Base-by-base conservation (phyloP, 2,113 vertebrate species). In the Australoheros scitulus region DNA sequence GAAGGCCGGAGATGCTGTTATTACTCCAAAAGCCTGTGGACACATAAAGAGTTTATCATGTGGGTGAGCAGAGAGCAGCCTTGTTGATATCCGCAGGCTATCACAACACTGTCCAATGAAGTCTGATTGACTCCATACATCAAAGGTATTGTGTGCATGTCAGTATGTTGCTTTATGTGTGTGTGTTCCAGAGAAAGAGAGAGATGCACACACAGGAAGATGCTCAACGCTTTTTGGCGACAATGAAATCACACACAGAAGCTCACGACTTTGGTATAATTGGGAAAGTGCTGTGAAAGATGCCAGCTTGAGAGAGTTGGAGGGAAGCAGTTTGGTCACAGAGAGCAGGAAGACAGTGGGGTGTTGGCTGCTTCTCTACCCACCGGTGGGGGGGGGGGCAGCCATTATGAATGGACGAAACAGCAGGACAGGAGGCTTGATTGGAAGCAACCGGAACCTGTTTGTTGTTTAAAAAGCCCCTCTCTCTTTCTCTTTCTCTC, bases 91-190 rank as follows among this genome's bases (percentile, higher is more conserved):
- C 90, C 87, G 18, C 43, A 78, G 84, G 91, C 89, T 15, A 81
- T 80, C 83, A 17, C 87, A 77, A 59, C 91, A 64, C 76, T 65
- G 85, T 85, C 88, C 85, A 87, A 79, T 78, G 83, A 59, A 91
- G 85, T 80, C 89, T 88, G 91, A 94, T 91, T 92, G 92, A 93
- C 80, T 89, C 92, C 87, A 92, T 92, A 92, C 88, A 93, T 93
- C 93, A 94, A 57, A 85, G 38, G 7, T 79, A 77, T 81, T 63
- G 84, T 24, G 43, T 38, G 15, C 9, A 26, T 68, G 18, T 59
- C 26, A 47, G 41, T 55, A 55, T 11, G 1, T 72, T 52, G 55
- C 3, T 63, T 26, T 77, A 56, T 34, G 34, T 34, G 6, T 34
- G 78, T 63, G 20, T 50, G 64, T 22, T 34, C 6, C 20, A 14